Evolutionary conservation across 2,888 invertebrate species (phyloP), one percentile per base, ranked within the genome.

Genomic region (Masnerella sp.): DNA sequence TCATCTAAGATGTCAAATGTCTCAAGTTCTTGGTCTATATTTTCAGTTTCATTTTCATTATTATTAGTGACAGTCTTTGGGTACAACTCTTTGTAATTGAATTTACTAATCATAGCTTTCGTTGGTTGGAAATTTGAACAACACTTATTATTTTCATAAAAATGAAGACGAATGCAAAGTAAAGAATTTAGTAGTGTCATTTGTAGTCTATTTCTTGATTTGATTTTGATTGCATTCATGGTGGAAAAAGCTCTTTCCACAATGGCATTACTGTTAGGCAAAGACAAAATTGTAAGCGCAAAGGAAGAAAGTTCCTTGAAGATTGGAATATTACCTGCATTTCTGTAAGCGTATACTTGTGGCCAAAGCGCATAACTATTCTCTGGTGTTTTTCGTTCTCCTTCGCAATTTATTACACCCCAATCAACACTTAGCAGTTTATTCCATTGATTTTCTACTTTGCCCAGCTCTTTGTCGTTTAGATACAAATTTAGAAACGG

Each of bases 231-330:
- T 11, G 42, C 32, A 18, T 72, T 72, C 67, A 72, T 67, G 8
- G 61, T 45, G 2, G 72, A 72, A 38, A 72, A 72, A n/a, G 58
- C 72, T 25, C 52, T 56, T 43, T 72, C 72, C 18, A 65, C 58
- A 25, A 59, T 52, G 1, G 51, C 72, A 34, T 65, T 72, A 22
- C 59, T 67, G 2, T 59, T 30, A 14, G 47, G 67, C 34, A 70
- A 56, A n/a, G 47, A 49, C 12, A 70, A 47, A 18, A 70, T 17
- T 36, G 47, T 70, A 15, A 70, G 12, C 0, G 40, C 38, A 47
- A 51, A 47, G 12, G 20, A 15, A 9, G 64, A 38, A 11, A 70
- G 28, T 47, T 64, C 70, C 3, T 25, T 36, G 15, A 70, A 70
- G 18, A 52, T 28, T 42, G 28, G 43, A 18, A 43, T 38, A 8